Conservation (phyloP, 2,797 vertebrate genomes). For the Acipenser oxyrinchus region DNA sequence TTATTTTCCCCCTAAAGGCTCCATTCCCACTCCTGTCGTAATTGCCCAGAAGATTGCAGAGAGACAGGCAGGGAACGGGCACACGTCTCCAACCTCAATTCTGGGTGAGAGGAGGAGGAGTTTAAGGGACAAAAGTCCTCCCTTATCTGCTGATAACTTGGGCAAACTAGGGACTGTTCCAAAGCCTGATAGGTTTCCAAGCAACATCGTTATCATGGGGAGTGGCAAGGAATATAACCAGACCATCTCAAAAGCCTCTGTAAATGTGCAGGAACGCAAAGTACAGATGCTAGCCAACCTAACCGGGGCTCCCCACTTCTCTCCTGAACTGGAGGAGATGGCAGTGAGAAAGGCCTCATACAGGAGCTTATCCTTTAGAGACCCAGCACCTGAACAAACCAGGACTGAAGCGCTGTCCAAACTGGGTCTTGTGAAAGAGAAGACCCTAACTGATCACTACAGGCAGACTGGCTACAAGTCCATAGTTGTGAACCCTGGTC, state of each 20-base stretch:
- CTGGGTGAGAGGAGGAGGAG: conserved; percentile 39
- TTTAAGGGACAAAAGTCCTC: conserved; percentile 29
- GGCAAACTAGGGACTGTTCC: conserved; percentile 42
- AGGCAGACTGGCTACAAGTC: neutral
- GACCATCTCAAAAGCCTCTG: conserved; percentile 60
- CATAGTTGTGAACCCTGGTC: conserved; percentile 17
- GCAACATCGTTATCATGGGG: conserved; percentile 71
- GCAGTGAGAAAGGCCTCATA: conserved; percentile 39
- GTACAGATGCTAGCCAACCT: conserved; percentile 79
- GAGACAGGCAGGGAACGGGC: conserved; percentile 46
- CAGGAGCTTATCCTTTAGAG: conserved; percentile 67
- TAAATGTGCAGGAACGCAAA: conserved; percentile 71
- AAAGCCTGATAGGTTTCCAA: conserved; percentile 66
- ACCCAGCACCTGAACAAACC: conserved; percentile 58
- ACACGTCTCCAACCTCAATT: conserved; percentile 23
- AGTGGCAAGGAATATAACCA: conserved; percentile 66
- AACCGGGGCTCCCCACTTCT: conserved; percentile 41
- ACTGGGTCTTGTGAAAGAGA: conserved; percentile 55
- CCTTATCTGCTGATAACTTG: conserved; percentile 13
- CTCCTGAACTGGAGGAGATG: conserved; percentile 29
- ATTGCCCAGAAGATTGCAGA: conserved; percentile 79
- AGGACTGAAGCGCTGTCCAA: conserved; percentile 65
- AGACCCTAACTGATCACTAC: conserved; percentile 24
- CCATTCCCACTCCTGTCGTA: conserved; percentile 76
- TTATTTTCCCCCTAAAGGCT: conserved; percentile 46